Evolutionary conservation across 1,140 invertebrate species (phyloP), one percentile per base, ranked within the genome.

Genomic region (Venturia canescens): DNA sequence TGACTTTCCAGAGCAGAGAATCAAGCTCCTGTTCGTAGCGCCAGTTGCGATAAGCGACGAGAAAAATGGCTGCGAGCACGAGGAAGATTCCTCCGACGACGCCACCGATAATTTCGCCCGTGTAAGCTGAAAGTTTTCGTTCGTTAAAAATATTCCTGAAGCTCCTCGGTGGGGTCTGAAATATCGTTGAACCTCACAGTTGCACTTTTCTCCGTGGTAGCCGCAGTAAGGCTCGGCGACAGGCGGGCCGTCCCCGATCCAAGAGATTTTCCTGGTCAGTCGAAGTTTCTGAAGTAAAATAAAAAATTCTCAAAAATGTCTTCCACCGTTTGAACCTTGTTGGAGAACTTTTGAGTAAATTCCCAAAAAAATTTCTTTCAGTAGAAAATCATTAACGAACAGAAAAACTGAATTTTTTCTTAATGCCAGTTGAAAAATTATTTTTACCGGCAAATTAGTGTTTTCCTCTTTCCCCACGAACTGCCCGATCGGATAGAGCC

Each of bases 1-100:
- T 98, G 27, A 99, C 96, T 91, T 98, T 98, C 98, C 98, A 99
- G 0, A 99, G 93, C 23, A 99, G 91, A 63, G 96, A 97, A 85
- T 99, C 98, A 79, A 99, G 92, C 87, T 99, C 98, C 87, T 98
- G 97, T 87, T 99, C 98, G 89, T 99, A 98, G 26, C 95, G 94
- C 97, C 97, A 98, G 88, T 98, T 98, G 74, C 98, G 94, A 90
- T 97, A 97, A 0, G 96, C 88, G 0, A 96, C 93, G 26, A 97
- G 87, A 0, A 94, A 93, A 4, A 96, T 94, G 0, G 97, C 90
- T 0, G 94, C 91, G 18, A 97, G 88, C 3, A 97, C 90, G 0
- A 97, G 88, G 0, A 97, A 84, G 0, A 96, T 91, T 3, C 95
- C 95, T 0, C 97, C 97, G 0, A 95, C 94, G 0, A 98, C 94